Evolutionary conservation across 2,888 invertebrate species (phyloP).

Genomic region (Euzetes globulus): DNA sequence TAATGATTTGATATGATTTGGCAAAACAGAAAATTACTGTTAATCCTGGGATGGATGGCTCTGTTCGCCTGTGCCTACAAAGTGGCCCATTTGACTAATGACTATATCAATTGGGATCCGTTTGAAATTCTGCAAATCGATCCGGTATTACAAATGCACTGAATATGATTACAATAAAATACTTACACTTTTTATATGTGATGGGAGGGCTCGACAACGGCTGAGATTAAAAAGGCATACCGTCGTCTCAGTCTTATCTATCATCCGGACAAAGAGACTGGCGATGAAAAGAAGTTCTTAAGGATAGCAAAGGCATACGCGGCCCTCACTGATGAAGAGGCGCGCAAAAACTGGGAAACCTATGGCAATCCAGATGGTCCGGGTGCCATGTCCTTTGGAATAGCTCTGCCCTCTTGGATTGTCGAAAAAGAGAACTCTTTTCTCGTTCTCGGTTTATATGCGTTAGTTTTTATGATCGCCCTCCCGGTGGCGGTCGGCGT

Average conservation of each 20-base stretch:
- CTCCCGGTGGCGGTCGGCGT: slow-evolving; percentile 70
- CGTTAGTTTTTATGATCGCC: slow-evolving; percentile 94
- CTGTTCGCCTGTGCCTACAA: slow-evolving; percentile 75
- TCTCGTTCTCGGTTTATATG: slow-evolving; percentile 80
- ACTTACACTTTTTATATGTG: not conserved
- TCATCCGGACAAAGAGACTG: slow-evolving; percentile 97
- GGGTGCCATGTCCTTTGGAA: slow-evolving; percentile 98
- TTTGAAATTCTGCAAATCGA: slow-evolving; percentile 89
- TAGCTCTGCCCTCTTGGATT: slow-evolving; percentile 98
- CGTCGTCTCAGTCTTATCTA: slow-evolving; percentile 81
- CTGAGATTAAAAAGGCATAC: slow-evolving; percentile 91
- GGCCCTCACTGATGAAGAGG: slow-evolving; percentile 87
- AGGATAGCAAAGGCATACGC: slow-evolving; percentile 80
- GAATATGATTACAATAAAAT: not conserved
- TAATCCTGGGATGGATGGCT: slow-evolving; percentile 73
- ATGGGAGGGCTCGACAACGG: slow-evolving; percentile 66
- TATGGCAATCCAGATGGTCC: slow-evolving; percentile 99
- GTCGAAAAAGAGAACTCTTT: slow-evolving; percentile 98
- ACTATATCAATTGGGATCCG: slow-evolving; percentile 98
- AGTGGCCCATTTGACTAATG: slow-evolving; percentile 93
- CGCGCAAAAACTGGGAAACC: slow-evolving; percentile 94
- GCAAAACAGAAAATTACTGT: slow-evolving; percentile 50
- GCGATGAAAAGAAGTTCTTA: slow-evolving; percentile 95
- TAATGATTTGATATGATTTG: not conserved
- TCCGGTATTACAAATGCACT: slow-evolving; percentile 50